Percentiles rank a stretch among this genome's conserved stretches.
Evolutionary conservation across 2,888 invertebrate genomes (phyloP).

Genomic region (Eristalis pertinax): DNA sequence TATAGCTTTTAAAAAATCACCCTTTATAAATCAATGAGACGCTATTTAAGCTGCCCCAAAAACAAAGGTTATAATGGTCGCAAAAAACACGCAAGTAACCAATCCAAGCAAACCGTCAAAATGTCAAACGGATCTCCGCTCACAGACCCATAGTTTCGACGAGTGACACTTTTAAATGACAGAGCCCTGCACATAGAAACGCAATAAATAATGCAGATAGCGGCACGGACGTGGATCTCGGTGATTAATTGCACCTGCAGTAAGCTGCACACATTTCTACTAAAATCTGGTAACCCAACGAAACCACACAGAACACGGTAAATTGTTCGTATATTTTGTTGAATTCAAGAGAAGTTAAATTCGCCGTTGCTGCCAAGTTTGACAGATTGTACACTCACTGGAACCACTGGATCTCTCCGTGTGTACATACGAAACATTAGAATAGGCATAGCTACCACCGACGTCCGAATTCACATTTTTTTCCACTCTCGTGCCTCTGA

Average conservation of each 20-base stretch:
- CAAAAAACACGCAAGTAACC: no score
- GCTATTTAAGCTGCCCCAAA: no score
- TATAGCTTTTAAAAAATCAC: no score
- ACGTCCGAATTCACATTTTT: neutral
- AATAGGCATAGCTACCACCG: neutral
- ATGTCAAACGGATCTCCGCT: neutral
- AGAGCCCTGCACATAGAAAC: neutral
- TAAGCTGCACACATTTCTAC: neutral
- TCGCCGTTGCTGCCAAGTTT: neutral
- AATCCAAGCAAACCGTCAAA: neutral
- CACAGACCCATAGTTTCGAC: neutral
- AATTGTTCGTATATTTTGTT: neutral
- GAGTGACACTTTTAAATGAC: neutral
- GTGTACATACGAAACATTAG: no score
- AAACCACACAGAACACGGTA: neutral
- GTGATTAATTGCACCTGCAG: neutral
- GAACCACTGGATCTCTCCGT: neutral
- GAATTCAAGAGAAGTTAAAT: neutral
- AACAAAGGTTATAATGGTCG: no score
- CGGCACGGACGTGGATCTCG: neutral
- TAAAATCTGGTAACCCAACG: neutral
- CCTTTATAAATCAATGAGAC: no score
- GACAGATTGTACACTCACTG: neutral
- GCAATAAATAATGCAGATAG: neutral
- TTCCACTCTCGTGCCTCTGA: neutral